Evolutionary conservation across 2,888 invertebrate species (phyloP).

Genomic region (Achlya flavicornis): DNA sequence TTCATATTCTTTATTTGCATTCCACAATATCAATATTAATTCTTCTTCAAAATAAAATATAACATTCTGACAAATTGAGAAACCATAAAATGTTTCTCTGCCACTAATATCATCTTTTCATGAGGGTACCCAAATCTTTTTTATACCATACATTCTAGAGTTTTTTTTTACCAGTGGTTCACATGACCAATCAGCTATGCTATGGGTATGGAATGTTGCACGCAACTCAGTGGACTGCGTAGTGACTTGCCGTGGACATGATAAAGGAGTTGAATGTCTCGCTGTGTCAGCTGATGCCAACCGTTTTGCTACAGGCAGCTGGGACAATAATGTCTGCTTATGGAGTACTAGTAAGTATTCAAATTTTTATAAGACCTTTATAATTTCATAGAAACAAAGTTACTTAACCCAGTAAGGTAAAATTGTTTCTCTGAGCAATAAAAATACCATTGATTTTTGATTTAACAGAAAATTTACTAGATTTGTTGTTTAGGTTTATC

Average conservation of each 20-base stretch:
- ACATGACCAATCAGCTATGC: conserved; percentile 95
- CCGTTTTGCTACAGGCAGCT: conserved; percentile 92
- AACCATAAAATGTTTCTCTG: too few species aligned
- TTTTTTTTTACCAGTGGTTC: conserved; percentile 86
- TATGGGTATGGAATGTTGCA: conserved; percentile 94
- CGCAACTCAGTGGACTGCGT: conserved; percentile 90
- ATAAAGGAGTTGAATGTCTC: conserved; percentile 95
- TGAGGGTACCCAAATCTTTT: too few species aligned
- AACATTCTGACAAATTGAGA: too few species aligned
- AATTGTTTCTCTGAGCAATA: too few species aligned
- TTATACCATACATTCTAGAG: too few species aligned
- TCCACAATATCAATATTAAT: too few species aligned
- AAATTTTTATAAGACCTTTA: not conserved
- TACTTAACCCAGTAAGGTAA: too few species aligned
- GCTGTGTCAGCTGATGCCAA: conserved; percentile 87
- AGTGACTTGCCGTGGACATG: conserved; percentile 94
- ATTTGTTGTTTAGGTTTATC: conserved; percentile 67
- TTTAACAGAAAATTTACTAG: not conserved
- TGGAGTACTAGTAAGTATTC: conserved; percentile 90
- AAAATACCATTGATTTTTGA: too few species aligned
- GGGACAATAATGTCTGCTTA: conserved; percentile 96
- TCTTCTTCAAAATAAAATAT: too few species aligned
- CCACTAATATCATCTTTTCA: too few species aligned
- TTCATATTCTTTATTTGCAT: too few species aligned
- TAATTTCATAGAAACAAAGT: too few species aligned